Evolutionary conservation across 2,797 vertebrate genomes (phyloP).

Genomic region (Peromyscus eremicus): DNA sequence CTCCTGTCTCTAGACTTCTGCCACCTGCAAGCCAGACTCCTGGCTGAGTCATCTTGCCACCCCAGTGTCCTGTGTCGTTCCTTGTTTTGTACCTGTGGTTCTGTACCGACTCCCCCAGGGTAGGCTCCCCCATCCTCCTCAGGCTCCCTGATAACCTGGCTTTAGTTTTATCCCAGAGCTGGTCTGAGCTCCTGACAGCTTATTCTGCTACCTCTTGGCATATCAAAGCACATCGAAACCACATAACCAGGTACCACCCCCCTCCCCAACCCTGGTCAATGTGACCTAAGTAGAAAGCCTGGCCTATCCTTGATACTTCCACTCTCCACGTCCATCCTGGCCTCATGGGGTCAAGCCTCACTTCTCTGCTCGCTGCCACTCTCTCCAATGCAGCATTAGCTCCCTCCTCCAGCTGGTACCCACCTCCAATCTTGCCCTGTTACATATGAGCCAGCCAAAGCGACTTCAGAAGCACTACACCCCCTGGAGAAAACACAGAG

Average conservation of each 20-base stretch:
- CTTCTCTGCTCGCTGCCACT: background rate
- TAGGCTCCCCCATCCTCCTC: no score
- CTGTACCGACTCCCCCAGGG: no score
- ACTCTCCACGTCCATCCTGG: rapidly evolving
- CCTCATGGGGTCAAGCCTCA: background rate
- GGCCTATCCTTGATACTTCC: background rate
- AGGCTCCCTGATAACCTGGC: background rate
- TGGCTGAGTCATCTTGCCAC: background rate
- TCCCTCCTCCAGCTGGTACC: background rate
- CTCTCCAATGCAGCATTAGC: background rate
- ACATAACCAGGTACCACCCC: rapidly evolving
- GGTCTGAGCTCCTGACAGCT: background rate
- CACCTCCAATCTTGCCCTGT: background rate
- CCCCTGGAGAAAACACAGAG: background rate
- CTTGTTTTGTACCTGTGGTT: background rate
- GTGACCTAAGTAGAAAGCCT: background rate
- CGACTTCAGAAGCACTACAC: background rate
- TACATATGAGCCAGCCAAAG: background rate
- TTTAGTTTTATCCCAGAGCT: background rate
- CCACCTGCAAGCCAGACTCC: no score
- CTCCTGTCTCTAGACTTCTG: background rate
- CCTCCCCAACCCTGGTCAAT: background rate
- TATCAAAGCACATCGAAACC: background rate
- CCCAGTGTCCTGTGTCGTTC: background rate
- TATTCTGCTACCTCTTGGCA: background rate